A percentile compares a stretch with the other conserved stretches of the same genome.
phyloP scores from a whole-genome alignment of 2,797 vertebrate species.

The Molossus molossus region DNA sequence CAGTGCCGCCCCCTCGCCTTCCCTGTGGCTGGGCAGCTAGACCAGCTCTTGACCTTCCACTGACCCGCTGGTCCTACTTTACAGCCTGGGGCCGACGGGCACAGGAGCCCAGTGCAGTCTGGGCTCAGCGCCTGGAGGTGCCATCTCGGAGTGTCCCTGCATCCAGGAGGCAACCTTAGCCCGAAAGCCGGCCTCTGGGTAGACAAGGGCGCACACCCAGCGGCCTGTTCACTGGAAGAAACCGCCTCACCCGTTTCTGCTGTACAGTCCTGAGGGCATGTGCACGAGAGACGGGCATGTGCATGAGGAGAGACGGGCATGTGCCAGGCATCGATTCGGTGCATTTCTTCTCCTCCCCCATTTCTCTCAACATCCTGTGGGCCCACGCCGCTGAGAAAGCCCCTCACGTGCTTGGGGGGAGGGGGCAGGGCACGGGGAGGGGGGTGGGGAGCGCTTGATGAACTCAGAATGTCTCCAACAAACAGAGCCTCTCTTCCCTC shows the following conservation, averaged over 20 bases:
- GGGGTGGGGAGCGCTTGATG: constrained; percentile 69
- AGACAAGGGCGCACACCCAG: constrained; percentile 29
- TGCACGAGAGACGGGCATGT: not conserved
- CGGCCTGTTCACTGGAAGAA: not conserved
- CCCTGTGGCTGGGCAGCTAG: no score
- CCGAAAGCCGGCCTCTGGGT: not conserved
- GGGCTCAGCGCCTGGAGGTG: not conserved
- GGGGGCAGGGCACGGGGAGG: not conserved
- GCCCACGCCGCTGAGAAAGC: constrained; percentile 66
- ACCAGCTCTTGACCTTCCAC: no score
- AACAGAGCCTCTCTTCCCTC: constrained; percentile 75
- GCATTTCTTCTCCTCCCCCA: constrained; percentile 40
- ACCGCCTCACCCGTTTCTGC: not conserved
- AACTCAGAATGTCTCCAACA: constrained; percentile 81
- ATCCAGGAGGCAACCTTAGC: not conserved
- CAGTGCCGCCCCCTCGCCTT: not conserved
- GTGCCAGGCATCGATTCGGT: constrained; percentile 52
- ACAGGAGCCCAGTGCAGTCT: not conserved
- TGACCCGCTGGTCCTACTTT: not conserved
- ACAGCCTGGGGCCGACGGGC: not conserved
- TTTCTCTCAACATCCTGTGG: constrained; percentile 73
- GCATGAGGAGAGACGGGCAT: not conserved
- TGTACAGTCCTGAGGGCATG: constrained; percentile 32
- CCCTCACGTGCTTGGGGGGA: constrained; percentile 56
- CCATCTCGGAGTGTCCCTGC: not conserved